Evolutionary conservation across 2,113 vertebrate species (phyloP).

Genomic region (Leptocoma aspasia): DNA sequence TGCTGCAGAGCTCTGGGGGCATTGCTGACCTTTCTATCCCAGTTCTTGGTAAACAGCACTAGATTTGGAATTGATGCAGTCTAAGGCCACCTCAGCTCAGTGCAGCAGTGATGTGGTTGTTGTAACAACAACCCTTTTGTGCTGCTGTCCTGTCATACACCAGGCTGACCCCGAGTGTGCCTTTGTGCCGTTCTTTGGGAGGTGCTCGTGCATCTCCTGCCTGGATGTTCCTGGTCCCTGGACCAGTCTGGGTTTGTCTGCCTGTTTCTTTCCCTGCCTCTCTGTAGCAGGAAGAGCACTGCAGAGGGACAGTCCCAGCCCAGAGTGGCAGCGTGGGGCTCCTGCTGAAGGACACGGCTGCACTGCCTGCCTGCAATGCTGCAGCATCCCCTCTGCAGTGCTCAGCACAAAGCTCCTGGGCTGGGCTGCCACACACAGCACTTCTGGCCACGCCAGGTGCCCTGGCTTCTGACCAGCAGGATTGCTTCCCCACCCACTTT

Average conservation of each 20-base stretch:
- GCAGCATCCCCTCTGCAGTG: constrained; percentile 47
- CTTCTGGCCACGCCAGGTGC: not conserved
- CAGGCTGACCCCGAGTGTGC: not conserved
- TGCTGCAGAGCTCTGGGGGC: not conserved
- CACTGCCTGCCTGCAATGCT: constrained; percentile 41
- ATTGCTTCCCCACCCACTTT: not conserved
- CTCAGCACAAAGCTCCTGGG: not conserved
- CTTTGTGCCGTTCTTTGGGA: not conserved
- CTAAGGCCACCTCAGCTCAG: not conserved
- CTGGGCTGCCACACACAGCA: not conserved
- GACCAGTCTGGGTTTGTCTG: not conserved
- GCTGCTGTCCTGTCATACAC: not conserved
- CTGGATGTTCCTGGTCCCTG: not conserved
- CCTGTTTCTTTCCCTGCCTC: not conserved
- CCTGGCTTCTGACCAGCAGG: not conserved
- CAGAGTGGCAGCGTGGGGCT: not conserved
- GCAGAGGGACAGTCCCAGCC: not conserved
- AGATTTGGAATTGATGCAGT: not conserved
- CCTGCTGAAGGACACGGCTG: constrained; percentile 49
- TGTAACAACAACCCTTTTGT: not conserved
- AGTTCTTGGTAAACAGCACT: not conserved
- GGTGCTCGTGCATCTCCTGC: not conserved
- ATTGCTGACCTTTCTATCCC: not conserved
- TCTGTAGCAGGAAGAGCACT: not conserved
- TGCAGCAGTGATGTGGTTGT: not conserved